Base-by-base conservation (phyloP, 2,797 vertebrate genomes). In the Paguma larvata region DNA sequence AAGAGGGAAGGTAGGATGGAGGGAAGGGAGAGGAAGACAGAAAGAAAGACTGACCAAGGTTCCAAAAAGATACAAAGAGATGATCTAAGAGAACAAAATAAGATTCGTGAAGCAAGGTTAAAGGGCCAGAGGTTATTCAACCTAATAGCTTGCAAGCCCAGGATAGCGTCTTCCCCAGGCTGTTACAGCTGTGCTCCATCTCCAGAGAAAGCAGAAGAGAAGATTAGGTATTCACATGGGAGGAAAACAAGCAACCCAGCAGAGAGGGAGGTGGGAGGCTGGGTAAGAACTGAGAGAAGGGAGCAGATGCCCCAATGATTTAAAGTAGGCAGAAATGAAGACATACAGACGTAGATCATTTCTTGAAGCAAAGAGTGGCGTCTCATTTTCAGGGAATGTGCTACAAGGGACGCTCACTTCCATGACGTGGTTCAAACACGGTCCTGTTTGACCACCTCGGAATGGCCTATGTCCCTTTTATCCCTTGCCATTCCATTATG, bases 51-150 rank as follows among this genome's bases (percentile, higher is more conserved):
- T 21, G 90, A 41, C 5, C 38, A 67, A 85, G 30, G 12, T 79
- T 88, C 63, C 53, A 93, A 70, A 85, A 94, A 91, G 70, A 53
- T 23, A 80, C 30, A 95, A 93, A 93, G 73, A 72, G n/a, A 59
- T 85, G 9, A 77, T 34, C 56, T 82, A 41, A 92, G 38, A 2
- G 9, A 85, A 94, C 18, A 82, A 34, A 82, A 30, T 7, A 72
- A 13, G 41, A 72, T 65, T 93, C 92, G 27, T 48, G 63, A 91
- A 93, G 46, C 78, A 89, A 85, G 30, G 9, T 88, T 72, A 88
- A 82, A 93, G 85, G 73, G 38, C 21, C 65, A 91, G 19, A 91
- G 12, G 51, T 59, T 34, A 78, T 59, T 68, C 46, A 92, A n/a
- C 44, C 51, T 51, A 59, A 77, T 27, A 75, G 14, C 80, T 46